Base-by-base conservation (phyloP, 2,797 vertebrate genomes). In the Chaetodon trifasciatus region DNA sequence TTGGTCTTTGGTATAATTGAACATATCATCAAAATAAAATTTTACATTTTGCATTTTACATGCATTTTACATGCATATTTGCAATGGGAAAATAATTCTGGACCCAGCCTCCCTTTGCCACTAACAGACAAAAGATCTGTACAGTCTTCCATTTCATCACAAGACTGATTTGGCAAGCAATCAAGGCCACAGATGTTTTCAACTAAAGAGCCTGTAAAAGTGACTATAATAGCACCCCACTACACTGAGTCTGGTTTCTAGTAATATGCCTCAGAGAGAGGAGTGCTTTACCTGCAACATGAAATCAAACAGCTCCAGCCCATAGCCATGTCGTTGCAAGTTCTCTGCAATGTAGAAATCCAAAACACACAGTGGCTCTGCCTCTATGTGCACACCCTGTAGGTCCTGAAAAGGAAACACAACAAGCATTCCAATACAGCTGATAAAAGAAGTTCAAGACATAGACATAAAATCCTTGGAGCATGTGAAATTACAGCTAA, bases 281-380 rank as follows among this genome's bases (percentile, higher is more conserved):
- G 11, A 74, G 60, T 82, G 58, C 5, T 53, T 91, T 85, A 98
- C 97, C 96, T 97, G 94, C 81, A 98, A 74, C 97, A 98, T 97
- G 83, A 96, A 96, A 28, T 94, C 88, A 88, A 98, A 98, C n/a
- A 98, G 95, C 84, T 97, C 96, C 77, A 94, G 92, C 2, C 97
- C 97, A 0, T 97, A 96, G 65, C 97, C 97, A 0, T 97, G 96
- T 64, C 97, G 95, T 53, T 98, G 97, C 60, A 97, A 52, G 6
- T 94, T 97, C 85, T 98, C 97, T 0, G 96, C 94, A 64, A 98
- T 88, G 82, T 97, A 98, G 87, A 98, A 98, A 88, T 98, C 97
- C 92, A 98, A 74, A 40, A 98, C 95, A 21, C 97, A 98, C 17
- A 98, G 93, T 0, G 97, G 97, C 85, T 98, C 97, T 0, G 96